These are phyloP conservation scores for Coptodon bakossiorum DNA, from an alignment of 2,113 vertebrate species.

Conservation along the genomic window DNA sequence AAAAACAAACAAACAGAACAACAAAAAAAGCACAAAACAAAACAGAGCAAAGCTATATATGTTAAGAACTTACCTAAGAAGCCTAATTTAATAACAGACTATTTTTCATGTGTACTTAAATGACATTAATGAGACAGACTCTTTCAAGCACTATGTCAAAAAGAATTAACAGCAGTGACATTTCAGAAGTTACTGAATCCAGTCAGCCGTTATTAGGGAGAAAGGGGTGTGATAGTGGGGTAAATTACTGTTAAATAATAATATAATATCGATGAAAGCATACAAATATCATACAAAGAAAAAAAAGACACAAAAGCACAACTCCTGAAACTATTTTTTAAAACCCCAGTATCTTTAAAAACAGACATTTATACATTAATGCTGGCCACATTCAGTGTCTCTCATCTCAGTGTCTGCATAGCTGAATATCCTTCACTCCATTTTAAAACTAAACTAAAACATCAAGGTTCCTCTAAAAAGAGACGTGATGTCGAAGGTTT, in stretches of 20 bases:
- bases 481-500: not conserved
- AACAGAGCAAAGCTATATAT: not conserved
- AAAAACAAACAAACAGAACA: not conserved
- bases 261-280: not conserved
- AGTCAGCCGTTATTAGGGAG: not conserved
- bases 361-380: not conserved
- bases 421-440: not conserved
- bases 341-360: not conserved
- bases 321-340: not conserved
- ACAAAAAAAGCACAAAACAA: not conserved
- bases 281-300: not conserved
- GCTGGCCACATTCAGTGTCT: not conserved
- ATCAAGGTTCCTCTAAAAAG: not conserved
- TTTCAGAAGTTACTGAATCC: not conserved
- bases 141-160: not conserved
- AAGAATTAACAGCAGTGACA: not conserved
- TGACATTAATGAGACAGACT: not conserved
- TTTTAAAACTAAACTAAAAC: not conserved
- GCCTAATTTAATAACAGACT: not conserved
- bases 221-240: not conserved
- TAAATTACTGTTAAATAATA: not conserved
- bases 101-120: not conserved
- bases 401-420: not conserved
- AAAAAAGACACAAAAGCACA: not conserved
- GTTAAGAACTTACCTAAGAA: not conserved